Evolutionary conservation across 2,797 vertebrate species (phyloP), one percentile per base, ranked within the genome.

Genomic region (Darevskia mixta): DNA sequence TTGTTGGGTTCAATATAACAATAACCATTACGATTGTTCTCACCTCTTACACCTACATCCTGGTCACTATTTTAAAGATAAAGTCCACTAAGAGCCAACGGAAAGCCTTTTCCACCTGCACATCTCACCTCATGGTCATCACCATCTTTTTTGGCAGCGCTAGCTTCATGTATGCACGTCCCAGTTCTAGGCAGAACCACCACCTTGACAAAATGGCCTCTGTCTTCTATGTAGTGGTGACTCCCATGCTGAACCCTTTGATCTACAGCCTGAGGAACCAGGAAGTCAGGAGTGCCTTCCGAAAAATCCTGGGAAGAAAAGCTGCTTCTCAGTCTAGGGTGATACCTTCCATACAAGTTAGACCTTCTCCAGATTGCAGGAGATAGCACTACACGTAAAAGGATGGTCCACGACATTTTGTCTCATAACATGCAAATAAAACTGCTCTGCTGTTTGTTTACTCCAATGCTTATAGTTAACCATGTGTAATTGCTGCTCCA

Each of bases 201-300:
- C 72, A 38, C 32, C 83, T 71, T 32, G 91, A 95, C 82, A 87
- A 83, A 0, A 23, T 88, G 2, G 92, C 91, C 2, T 86, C 91
- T 6, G 78, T 95, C 32, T 76, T 94, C 27, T 94, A 92, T 49
- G 86, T 87, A 0, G 79, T 94, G 75, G 89, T 85, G 61, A 83
- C 25, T 25, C 86, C 86, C 17, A 87, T 83, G 86, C 9, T 83
- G 20, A 88, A 88, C 8, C 87, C 81, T 25, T 78, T 83, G 64
- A 88, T 88, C 27, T 73, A 78, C 15, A 49, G 76, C 18, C 5
- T 78, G 45, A 78, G 76, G 27, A 78, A 78, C 29, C 76, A 78
- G 45, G 76, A 78, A 23, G 43, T 78, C 15, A 78, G 29, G 27
- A 55, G 27, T 49, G 76, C 76, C 11, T 29, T 78, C 27, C 49